Evolutionary conservation across 2,797 vertebrate genomes (phyloP).

Genomic region (Catostomus latipinnis): DNA sequence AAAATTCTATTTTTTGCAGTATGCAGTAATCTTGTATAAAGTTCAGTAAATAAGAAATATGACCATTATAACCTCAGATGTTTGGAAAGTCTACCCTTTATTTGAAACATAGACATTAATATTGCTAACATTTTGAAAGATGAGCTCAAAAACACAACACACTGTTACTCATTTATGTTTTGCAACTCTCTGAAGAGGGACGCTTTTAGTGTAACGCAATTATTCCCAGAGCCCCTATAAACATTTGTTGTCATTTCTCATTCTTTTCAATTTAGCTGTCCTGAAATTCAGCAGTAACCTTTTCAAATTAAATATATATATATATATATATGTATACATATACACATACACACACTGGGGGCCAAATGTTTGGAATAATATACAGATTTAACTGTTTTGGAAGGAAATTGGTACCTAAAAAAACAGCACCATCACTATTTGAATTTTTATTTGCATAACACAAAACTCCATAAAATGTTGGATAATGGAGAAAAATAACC

Average conservation of each 20-base stretch:
- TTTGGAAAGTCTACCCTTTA: conserved; percentile 41
- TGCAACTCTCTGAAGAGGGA: conserved; percentile 51
- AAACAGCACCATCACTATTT: too few relatives aligned
- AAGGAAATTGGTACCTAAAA: too few relatives aligned
- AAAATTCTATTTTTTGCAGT: conserved; percentile 1
- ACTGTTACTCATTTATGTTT: conserved; percentile 47
- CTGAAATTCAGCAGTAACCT: too few relatives aligned
- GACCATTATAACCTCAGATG: conserved; percentile 20
- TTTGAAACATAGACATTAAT: conserved; percentile 30
- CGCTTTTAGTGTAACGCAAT: conserved; percentile 47
- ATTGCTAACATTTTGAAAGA: conserved; percentile 46
- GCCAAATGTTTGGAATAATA: too few relatives aligned
- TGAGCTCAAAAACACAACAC: conserved; percentile 18
- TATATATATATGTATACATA: too few relatives aligned
- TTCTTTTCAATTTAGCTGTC: conserved; percentile 4
- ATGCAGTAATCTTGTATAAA: conserved; percentile 23
- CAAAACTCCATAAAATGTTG: too few relatives aligned
- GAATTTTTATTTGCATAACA: too few relatives aligned
- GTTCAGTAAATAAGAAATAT: conserved; percentile 32
- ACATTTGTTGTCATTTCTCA: conserved; percentile 4
- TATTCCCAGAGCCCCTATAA: conserved; percentile 32
- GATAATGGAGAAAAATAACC: too few relatives aligned
- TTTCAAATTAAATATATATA: too few relatives aligned
- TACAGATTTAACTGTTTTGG: too few relatives aligned
- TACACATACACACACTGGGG: too few relatives aligned